A percentile compares a stretch with the other conserved stretches of the same genome.
Conservation (phyloP, 1,140 invertebrate genomes). For the Zaprionus kolodkinae region DNA sequence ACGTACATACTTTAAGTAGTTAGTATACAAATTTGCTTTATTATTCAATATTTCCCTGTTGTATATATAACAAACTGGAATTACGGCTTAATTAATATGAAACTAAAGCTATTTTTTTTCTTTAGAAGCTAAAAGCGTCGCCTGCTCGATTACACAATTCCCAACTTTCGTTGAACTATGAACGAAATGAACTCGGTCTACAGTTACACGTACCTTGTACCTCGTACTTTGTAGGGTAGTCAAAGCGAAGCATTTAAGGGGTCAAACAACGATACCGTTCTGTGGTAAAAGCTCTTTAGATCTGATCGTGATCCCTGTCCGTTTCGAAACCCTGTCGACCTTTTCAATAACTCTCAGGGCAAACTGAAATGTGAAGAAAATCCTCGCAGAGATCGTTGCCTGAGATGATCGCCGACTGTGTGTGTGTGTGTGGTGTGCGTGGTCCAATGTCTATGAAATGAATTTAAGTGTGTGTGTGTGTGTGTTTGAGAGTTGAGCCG, state of each 20-base stretch:
- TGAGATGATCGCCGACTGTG: not conserved
- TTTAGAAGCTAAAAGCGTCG: not conserved
- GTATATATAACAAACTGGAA: not conserved
- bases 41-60: slow-evolving; percentile 2
- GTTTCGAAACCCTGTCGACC: slow-evolving; percentile 17
- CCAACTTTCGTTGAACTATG: not conserved
- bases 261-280: slow-evolving; percentile 8
- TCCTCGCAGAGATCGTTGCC: slow-evolving; percentile 11
- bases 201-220: not conserved
- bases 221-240: not conserved
- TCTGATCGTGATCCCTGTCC: slow-evolving; percentile 5
- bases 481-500: slow-evolving; percentile 22
- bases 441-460: slow-evolving; percentile 48
- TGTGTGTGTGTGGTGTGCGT: slow-evolving; percentile 3
- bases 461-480: slow-evolving; percentile 7
- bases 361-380: slow-evolving; percentile 27
- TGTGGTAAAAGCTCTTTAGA: slow-evolving; percentile 4
- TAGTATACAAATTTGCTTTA: not conserved
- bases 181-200: not conserved
- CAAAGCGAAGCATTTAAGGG: not conserved
- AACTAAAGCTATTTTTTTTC: not conserved
- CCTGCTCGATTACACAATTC: not conserved
- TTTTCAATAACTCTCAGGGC: slow-evolving; percentile 20
- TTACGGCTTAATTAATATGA: not conserved
- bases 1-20: not conserved